A percentile compares a stretch with the other conserved stretches of the same genome.
phyloP scores from a whole-genome alignment of 2,888 invertebrate genomes.

The Scrobipalpa costella region DNA sequence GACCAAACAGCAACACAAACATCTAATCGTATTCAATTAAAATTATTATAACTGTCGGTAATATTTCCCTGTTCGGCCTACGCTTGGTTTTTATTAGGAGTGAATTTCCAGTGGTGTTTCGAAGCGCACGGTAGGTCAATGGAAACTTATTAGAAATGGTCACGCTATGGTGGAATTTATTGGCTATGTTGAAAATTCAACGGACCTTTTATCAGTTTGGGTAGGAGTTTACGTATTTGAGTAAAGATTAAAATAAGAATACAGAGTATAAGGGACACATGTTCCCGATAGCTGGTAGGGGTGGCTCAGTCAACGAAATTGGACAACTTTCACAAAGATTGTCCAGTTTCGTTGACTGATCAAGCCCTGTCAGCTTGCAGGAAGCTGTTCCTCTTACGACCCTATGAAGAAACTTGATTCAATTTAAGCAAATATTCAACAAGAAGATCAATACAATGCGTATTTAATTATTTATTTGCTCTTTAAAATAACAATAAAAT shows the following conservation, averaged over 20 bases:
- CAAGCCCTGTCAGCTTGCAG: no score
- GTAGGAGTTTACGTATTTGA: background rate
- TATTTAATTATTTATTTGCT: background rate
- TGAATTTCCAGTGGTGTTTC: slow-evolving; percentile 8
- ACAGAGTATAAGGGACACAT: no score
- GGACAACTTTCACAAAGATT: no score
- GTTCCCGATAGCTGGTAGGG: no score
- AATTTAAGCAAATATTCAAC: no score
- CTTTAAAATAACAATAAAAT: slow-evolving; percentile 12
- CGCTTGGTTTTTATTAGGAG: slow-evolving; percentile 19
- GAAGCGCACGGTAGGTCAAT: slow-evolving; percentile 18
- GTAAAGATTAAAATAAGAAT: no score
- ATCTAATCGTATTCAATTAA: slow-evolving; percentile 31
- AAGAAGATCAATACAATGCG: no score
- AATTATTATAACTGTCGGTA: slow-evolving; percentile 27
- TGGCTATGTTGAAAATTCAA: background rate
- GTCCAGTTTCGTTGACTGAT: no score
- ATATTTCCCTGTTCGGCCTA: slow-evolving; percentile 23
- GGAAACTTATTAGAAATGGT: slow-evolving; percentile 7
- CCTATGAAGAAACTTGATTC: no score
- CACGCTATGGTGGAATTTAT: slow-evolving; percentile 20
- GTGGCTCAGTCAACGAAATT: no score
- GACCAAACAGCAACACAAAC: background rate
- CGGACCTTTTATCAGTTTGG: background rate
- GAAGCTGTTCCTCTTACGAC: no score